Base-by-base conservation (phyloP, 2,888 invertebrate species). In the Zygothrica quintamaculata region DNA sequence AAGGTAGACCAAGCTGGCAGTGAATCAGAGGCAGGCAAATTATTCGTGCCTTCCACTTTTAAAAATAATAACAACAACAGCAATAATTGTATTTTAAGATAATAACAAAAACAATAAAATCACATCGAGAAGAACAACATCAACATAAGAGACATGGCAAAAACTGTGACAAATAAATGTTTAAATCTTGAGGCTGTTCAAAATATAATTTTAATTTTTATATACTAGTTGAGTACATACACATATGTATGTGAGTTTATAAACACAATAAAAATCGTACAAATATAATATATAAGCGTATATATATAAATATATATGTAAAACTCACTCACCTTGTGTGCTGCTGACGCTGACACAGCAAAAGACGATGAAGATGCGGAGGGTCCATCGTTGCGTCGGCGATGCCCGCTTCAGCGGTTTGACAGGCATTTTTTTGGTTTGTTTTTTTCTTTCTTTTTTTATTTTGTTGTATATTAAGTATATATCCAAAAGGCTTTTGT, bases 251-350 rank as follows among this genome's bases (percentile, higher is more conserved):
- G 18, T 22, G 5, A 22, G 18, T 22, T 22, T 22, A 60, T 77
- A 55, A 56, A 48, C 18, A 18, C 16, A 15, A 48, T 55, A 56
- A 67, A 80, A 52, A 59, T 62, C 77, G 58, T 31, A 31, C n/a
- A 9, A n/a, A n/a, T n/a, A 31, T 31, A 5, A 2, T 22, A n/a
- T n/a, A n/a, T n/a, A n/a, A n/a, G n/a, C n/a, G n/a, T n/a, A n/a
- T n/a, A n/a, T n/a, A n/a, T n/a, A n/a, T n/a, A n/a, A 8, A 9
- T 36, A n/a, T 15, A 15, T 74, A 72, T 84, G 87, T 87, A 84
- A 82, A 82, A 82, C 82, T 79, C 84, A 87, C 82, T 82, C 77
- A 82, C 82, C 82, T 82, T 82, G 82, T 84, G 87, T 77, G 58
- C 66, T 77, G 74, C 56, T 48, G 59, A 64, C 34, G 71, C 64